Evolutionary conservation across 2,797 vertebrate species (phyloP).

Genomic region (Falco peregrinus): DNA sequence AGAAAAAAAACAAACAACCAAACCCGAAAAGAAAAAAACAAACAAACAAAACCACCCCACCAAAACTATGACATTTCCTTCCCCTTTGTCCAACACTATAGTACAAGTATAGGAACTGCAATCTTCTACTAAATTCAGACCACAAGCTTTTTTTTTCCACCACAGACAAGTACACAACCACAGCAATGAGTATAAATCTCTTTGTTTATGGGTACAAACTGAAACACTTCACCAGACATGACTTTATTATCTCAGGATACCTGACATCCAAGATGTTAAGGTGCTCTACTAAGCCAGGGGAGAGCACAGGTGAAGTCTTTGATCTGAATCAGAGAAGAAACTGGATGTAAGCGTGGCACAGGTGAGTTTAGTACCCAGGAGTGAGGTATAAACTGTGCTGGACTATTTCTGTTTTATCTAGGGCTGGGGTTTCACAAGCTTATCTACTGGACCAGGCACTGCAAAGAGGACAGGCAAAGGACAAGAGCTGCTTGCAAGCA

Average conservation of each 20-base stretch:
- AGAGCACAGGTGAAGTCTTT: neutral
- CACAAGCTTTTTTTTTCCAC: neutral
- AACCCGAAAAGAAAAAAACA: neutral
- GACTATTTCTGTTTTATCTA: neutral
- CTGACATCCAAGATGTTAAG: neutral
- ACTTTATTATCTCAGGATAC: neutral
- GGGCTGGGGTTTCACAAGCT: neutral
- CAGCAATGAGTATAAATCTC: neutral
- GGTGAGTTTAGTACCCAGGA: neutral
- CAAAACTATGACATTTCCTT: neutral
- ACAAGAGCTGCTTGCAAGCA: neutral
- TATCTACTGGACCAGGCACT: neutral
- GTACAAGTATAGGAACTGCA: neutral
- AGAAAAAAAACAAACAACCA: neutral
- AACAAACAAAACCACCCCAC: accelerated
- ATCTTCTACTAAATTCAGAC: neutral
- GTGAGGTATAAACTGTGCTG: neutral
- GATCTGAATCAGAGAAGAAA: neutral
- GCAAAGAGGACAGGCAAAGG: neutral
- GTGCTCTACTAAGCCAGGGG: neutral
- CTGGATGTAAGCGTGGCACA: neutral
- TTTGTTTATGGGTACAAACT: neutral
- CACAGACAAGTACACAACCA: neutral
- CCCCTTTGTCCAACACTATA: neutral
- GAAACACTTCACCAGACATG: neutral